phyloP scores from a whole-genome alignment of 2,113 vertebrate species.

The Hippolais icterina region DNA sequence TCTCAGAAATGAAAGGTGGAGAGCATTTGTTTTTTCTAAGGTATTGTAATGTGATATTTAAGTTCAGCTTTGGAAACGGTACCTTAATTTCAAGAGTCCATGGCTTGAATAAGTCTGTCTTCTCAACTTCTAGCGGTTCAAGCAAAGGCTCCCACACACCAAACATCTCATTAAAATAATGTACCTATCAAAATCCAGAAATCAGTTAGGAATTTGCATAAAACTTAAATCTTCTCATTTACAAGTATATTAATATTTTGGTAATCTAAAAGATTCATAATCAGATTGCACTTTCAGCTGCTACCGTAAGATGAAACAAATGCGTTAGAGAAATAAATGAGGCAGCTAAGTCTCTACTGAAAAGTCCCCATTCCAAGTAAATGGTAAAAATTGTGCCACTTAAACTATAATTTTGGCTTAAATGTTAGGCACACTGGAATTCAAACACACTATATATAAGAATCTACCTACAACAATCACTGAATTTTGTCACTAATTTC shows the following conservation, averaged over 20 bases:
- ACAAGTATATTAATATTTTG: neutral
- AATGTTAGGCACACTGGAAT: neutral
- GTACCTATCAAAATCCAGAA: constrained; percentile 78
- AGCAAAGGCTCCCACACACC: constrained; percentile 97
- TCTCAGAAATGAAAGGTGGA: neutral
- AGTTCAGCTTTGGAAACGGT: neutral
- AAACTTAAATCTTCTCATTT: neutral
- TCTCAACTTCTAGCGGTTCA: constrained; percentile 91
- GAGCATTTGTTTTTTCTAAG: neutral
- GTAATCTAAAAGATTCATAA: neutral
- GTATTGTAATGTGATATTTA: neutral
- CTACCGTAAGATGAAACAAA: neutral
- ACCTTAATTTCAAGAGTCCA: constrained; percentile 93
- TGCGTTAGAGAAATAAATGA: neutral
- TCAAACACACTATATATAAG: neutral
- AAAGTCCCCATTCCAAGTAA: neutral
- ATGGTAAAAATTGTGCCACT: neutral
- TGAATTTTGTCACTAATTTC: neutral
- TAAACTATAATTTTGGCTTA: neutral
- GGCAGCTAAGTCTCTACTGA: neutral
- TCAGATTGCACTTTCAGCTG: neutral
- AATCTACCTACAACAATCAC: neutral
- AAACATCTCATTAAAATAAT: constrained; percentile 94
- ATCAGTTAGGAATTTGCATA: neutral
- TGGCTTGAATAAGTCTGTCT: constrained; percentile 85